Evolutionary conservation across 2,888 invertebrate species (phyloP).

Genomic region (Nasonia oneida): DNA sequence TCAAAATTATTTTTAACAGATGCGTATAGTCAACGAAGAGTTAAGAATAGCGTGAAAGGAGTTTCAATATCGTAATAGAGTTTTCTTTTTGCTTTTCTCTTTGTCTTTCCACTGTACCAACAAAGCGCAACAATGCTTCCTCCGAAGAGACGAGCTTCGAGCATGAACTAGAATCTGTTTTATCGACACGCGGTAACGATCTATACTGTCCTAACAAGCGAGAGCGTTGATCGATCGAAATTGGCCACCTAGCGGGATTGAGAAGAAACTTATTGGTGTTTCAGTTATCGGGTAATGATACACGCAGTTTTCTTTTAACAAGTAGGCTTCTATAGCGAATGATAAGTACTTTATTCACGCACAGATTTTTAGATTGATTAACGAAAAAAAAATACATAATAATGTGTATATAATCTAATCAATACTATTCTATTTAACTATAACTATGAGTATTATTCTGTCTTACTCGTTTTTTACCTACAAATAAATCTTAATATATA

Average conservation of each 20-base stretch:
- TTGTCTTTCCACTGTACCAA: slow-evolving; percentile 3
- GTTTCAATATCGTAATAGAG: slow-evolving; percentile 34
- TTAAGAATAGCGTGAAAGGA: slow-evolving; percentile 48
- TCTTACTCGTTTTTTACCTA: neutral
- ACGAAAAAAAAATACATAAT: neutral
- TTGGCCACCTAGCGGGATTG: slow-evolving; percentile 35
- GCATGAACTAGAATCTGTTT: slow-evolving; percentile 5
- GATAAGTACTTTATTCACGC: neutral
- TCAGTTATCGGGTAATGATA: slow-evolving; percentile 13
- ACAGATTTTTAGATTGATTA: neutral
- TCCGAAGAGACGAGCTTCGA: neutral
- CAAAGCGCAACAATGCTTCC: neutral
- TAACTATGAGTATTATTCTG: neutral
- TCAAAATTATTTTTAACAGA: slow-evolving; percentile 54
- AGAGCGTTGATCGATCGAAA: neutral
- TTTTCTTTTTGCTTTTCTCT: slow-evolving; percentile 9
- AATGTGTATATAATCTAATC: neutral
- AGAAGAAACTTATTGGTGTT: neutral
- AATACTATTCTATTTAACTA: neutral
- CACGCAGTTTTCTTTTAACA: neutral
- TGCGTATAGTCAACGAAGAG: neutral
- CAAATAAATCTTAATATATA: neutral
- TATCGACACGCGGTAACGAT: slow-evolving; percentile 38
- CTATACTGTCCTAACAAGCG: neutral
- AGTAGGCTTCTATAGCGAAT: neutral